Base-by-base conservation (phyloP, 2,888 invertebrate genomes). In the Aporophyla lueneburgensis region DNA sequence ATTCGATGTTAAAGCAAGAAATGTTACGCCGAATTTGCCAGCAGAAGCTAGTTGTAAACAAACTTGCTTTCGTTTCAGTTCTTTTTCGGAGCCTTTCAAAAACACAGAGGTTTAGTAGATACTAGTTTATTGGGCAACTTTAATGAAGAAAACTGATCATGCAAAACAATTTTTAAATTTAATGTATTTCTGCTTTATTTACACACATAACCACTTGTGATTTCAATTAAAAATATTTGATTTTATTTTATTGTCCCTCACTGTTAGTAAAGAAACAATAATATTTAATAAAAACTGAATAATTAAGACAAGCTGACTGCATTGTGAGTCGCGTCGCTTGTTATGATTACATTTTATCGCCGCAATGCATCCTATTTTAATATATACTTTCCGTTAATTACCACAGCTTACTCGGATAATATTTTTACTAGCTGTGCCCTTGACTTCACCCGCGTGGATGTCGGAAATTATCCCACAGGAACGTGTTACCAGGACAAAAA, bases 281-380 rank as follows among this genome's bases (percentile, higher is more conserved):
- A 61, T 61, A 3, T 71, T 59, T 12, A 65, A 69, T 69, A 54
- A 72, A 71, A 62, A 53, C 49, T 58, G 14, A 49, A n/a, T 74
- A 59, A 74, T 80, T 79, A 74, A 40, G 53, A 53, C 59, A 59
- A 71, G 61, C 70, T 51, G 53, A 33, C 51, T 58, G 63, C 40
- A 58, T 67, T 76, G 33, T 65, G 40, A 19, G 63, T 61, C 56
- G 69, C n/a, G 72, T 66, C 40, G 65, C 40, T 79, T 67, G 66
- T 74, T n/a, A n/a, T n/a, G n/a, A n/a, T n/a, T 74, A 56, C 33
- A 46, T 59, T n/a, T 74, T 74, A 68, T 80, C 49, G 21, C 40
- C 16, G 16, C 56, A 56, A 56, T 62, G 54, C 16, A 63, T 63
- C 27, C 24, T 56, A 66, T 61, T 74, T 53, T 33, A 33, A 33